Conservation (phyloP, 2,113 vertebrate species). For the Hydropotes inermis region DNA sequence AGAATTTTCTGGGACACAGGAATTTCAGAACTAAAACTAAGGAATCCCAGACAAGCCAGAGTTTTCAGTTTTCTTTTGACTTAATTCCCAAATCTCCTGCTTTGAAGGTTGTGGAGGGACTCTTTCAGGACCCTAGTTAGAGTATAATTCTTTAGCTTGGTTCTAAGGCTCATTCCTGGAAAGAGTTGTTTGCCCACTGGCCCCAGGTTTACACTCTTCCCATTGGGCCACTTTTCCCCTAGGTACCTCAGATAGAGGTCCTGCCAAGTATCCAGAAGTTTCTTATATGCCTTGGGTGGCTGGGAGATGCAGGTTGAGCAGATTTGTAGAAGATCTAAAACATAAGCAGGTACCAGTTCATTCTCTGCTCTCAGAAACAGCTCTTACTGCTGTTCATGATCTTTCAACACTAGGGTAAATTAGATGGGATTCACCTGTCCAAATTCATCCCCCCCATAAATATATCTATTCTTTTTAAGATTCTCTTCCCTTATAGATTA, state of each 20-base stretch:
- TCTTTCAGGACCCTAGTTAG: background rate
- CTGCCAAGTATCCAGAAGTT: background rate
- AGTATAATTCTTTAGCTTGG: background rate
- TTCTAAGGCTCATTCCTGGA: background rate
- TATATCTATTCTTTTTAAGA: background rate
- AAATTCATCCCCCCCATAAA: background rate
- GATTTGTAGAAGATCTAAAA: background rate
- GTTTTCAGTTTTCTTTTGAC: background rate
- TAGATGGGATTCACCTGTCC: no score
- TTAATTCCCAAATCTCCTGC: no score
- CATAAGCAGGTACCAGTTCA: background rate
- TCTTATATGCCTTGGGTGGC: background rate
- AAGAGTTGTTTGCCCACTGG: background rate
- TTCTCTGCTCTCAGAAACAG: background rate
- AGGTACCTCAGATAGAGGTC: background rate
- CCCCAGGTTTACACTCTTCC: background rate
- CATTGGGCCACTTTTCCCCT: background rate
- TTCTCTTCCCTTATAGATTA: background rate
- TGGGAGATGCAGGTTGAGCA: background rate
- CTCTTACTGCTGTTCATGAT: background rate
- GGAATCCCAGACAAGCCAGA: background rate
- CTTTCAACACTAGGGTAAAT: background rate
- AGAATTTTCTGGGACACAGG: background rate
- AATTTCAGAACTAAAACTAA: background rate
- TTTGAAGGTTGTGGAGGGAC: background rate